Conservation (phyloP, 1,140 invertebrate genomes). For the Helicoverpa zea region DNA sequence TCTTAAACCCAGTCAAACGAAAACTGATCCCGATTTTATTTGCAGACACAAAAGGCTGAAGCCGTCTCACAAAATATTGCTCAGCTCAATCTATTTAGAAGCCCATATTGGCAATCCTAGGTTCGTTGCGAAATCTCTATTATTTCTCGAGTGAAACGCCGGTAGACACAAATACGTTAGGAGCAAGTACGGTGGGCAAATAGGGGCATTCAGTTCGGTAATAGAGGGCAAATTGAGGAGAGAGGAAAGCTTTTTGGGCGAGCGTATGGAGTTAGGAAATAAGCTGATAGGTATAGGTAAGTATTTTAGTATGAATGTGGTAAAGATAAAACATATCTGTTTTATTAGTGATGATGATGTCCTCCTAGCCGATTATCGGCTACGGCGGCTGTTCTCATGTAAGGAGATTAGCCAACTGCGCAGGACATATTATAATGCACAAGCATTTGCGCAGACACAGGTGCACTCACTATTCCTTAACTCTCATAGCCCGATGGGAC, state of each 20-base stretch:
- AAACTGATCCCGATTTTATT: too few species aligned
- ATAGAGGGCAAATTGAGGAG: conserved; percentile 45
- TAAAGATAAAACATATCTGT: too few species aligned
- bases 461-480: too few species aligned
- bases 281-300: neutral
- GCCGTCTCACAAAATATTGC: conserved; percentile 7
- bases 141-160: conserved; percentile 30
- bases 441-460: too few species aligned
- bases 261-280: neutral
- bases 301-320: too few species aligned
- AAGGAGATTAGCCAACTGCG: too few species aligned
- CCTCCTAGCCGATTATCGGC: too few species aligned
- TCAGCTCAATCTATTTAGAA: conserved; percentile 30
- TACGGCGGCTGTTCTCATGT: too few species aligned
- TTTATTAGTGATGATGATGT: too few species aligned
- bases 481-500: too few species aligned
- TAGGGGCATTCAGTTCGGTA: conserved; percentile 41
- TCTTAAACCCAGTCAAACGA: too few species aligned
- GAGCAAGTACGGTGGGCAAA: conserved; percentile 41
- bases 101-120: conserved; percentile 27
- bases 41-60: neutral
- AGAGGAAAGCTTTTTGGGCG: conserved; percentile 11
- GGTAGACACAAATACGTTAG: conserved; percentile 18
- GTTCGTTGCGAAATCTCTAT: conserved; percentile 23
- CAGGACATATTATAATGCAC: too few species aligned